Evolutionary conservation across 1,140 invertebrate genomes (phyloP), one percentile per base, ranked within the genome.

Genomic region (Drosophila hydei): DNA sequence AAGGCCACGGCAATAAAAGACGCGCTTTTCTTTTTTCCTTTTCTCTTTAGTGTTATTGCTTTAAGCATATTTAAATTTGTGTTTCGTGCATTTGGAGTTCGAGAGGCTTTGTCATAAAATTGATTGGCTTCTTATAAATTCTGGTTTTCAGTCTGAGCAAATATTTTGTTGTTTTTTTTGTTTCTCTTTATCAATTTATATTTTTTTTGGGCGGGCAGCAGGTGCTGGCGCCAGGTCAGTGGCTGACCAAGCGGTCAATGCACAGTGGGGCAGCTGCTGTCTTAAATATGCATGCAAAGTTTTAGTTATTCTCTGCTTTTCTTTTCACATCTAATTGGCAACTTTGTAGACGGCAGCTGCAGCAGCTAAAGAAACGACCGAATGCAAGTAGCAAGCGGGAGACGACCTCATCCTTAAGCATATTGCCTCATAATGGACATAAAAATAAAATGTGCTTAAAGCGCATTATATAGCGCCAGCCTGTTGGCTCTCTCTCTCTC

Each of bases 391-490:
- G 42, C 16, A 19, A 5, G 25, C 4, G 7, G n/a, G 14, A 51
- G 11, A 50, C 27, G 5, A 18, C 11, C 30, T 40, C 27, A 60
- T 65, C 63, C 70, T 71, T 45, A 56, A 59, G 69, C 43, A 30
- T 48, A 45, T 59, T 43, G 55, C 68, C 75, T 60, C 71, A 71
- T 87, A 87, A 90, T 89, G 75, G 60, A 51, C 43, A 42, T 79
- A 75, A 33, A 33, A 33, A 90, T 90, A 90, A 90, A 90, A 80
- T 77, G 58, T 87, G 85, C 85, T 90, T 89, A 85, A 74, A 73
- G 73, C 75, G 69, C 75, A 75, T 87, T 87, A 87, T 71, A 68
- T 19, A 43, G 71, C 68, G 69, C 54, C 74, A 77, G 72, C 58
- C 38, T 64, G 70, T 58, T 67, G 18, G 40, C 60, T 38, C 14